Conservation (phyloP, 1,140 invertebrate genomes). For the Zaprionus ornatus region DNA sequence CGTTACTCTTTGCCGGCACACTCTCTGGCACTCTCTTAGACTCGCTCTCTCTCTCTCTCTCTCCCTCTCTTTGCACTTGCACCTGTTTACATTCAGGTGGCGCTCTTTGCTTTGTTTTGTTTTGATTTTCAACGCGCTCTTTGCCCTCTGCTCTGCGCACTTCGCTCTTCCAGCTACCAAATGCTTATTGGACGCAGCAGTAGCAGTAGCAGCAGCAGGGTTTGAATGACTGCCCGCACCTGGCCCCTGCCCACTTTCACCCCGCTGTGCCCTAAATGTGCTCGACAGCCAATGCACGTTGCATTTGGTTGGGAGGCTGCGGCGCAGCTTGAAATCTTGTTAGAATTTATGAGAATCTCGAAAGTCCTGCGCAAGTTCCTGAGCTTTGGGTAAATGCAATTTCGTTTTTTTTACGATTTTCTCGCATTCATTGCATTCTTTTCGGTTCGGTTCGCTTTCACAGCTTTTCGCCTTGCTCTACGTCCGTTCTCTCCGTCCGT, state of each 20-base stretch:
- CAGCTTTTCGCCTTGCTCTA: conserved; percentile 55
- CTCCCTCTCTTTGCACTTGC: conserved; percentile 28
- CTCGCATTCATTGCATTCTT: conserved; percentile 58
- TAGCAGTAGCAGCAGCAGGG: not conserved
- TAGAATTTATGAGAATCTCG: conserved; percentile 80
- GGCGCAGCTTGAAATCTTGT: conserved; percentile 78
- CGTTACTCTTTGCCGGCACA: conserved; percentile 23
- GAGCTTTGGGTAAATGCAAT: conserved; percentile 77
- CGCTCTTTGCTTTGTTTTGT: conserved; percentile 58
- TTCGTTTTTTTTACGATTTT: conserved; percentile 74
- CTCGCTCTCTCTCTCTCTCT: not conserved
- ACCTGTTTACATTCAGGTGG: conserved; percentile 56
- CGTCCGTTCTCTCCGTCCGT: conserved; percentile 4
- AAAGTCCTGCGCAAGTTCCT: conserved; percentile 79
- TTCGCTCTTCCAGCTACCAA: conserved; percentile 45
- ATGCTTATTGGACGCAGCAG: conserved; percentile 71
- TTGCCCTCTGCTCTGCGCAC: conserved; percentile 15
- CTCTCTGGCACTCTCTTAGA: conserved; percentile 21
- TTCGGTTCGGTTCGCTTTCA: conserved; percentile 59
- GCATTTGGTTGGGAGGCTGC: conserved; percentile 33
- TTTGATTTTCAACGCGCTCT: conserved; percentile 56
- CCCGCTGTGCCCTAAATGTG: not conserved
- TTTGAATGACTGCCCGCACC: conserved; percentile 8
- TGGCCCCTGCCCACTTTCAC: not conserved
- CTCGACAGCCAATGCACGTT: conserved; percentile 29